Evolutionary conservation across 2,888 invertebrate genomes (phyloP).

Genomic region (Agriopis leucophaearia): DNA sequence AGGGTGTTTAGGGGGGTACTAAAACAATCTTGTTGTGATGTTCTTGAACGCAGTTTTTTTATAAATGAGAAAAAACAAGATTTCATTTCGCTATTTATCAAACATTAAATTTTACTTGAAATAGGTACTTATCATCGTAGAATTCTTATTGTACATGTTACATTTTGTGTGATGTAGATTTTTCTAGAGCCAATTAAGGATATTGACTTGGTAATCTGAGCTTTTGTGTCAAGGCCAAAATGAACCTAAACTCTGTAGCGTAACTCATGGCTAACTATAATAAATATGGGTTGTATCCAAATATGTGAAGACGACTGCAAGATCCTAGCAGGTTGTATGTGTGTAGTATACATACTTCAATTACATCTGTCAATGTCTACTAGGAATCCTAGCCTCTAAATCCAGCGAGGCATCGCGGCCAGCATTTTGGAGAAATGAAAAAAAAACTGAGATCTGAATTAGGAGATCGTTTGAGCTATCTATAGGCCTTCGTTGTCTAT

Average conservation of each 20-base stretch:
- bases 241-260: constrained; percentile 6
- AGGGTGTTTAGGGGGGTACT: constrained; percentile 27
- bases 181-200: neutral
- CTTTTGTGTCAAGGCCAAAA: constrained; percentile 1
- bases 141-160: neutral
- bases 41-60: neutral
- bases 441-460: too few relatives aligned
- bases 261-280: constrained; percentile 24
- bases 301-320: too few relatives aligned
- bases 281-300: constrained; percentile 7
- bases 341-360: too few relatives aligned
- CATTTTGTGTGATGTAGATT: neutral
- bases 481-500: too few relatives aligned
- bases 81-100: neutral
- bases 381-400: too few relatives aligned
- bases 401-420: too few relatives aligned
- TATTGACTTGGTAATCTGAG: constrained; percentile 6
- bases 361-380: too few relatives aligned
- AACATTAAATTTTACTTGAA: neutral
- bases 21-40: constrained; percentile 16
- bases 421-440: too few relatives aligned
- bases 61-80: neutral
- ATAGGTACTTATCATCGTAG: neutral
- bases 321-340: too few relatives aligned
- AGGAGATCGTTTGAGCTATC: too few relatives aligned